Base-by-base conservation (phyloP, 1,140 invertebrate genomes). In the Ips nitidus region DNA sequence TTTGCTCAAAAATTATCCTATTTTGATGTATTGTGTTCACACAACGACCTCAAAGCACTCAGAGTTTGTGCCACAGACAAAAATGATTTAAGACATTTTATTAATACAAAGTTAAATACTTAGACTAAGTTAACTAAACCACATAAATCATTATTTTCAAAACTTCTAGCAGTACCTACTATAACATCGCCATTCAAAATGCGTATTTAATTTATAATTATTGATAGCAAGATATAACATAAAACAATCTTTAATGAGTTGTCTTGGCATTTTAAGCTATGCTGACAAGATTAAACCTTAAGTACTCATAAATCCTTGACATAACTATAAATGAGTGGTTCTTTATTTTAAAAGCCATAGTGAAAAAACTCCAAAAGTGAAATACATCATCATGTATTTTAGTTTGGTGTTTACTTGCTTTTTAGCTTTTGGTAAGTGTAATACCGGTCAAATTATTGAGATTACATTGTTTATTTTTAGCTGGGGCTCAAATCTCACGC, bases 151-250 rank as follows among this genome's bases (percentile, higher is more conserved):
- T 22, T 22, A 22, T 22, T 22, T 22, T 22, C 22, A 22, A 22
- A 22, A 22, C 22, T 22, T 22, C 22, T 22, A 22, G 22, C 22
- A 22, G 22, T n/a, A n/a, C 0, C 22, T 22, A 22, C 22, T 22
- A 22, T 22, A 22, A 22, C 22, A 22, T 22, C 0, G 22, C 22
- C 22, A 22, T 22, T 22, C 22, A 22, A 3, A 55, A 55, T 55
- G 52, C 52, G 8, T 55, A 22, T 55, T 55, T 55, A 55, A 40
- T 59, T 59, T 40, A 59, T 41, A 59, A 59, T 59, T 59, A 59
- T 59, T 59, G 57, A 59, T 59, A n/a, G 39, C 8, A 6, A 8
- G 52, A 22, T 37, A 22, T 37, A 22, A 55, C 37, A 5, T 8
- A 8, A 6, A 2, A 37, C 8, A 3, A 41, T 59, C 8, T 4